Evolutionary conservation across 2,113 vertebrate species (phyloP).

Genomic region (Lanius ludovicianus): DNA sequence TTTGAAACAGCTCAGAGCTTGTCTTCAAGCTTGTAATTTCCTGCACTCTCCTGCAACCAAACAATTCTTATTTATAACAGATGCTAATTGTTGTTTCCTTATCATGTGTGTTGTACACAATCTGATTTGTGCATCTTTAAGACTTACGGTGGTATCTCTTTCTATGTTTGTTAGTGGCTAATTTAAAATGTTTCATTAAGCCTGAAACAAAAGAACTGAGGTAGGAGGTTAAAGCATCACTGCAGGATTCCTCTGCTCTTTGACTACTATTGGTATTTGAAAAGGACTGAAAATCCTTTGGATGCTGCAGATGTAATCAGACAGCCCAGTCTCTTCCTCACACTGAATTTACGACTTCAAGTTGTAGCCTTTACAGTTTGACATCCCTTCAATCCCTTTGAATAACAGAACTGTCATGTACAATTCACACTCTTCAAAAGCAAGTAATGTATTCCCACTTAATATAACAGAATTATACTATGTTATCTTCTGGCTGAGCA

Average conservation of each 20-base stretch:
- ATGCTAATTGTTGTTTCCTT: constrained; percentile 44
- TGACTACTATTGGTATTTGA: background rate
- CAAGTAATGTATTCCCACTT: background rate
- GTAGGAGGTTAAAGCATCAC: constrained; percentile 8
- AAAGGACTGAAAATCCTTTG: background rate
- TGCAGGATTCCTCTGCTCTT: background rate
- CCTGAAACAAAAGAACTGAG: background rate
- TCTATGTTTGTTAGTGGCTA: background rate
- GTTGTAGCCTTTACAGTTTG: background rate
- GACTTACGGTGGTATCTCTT: background rate
- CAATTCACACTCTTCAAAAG: background rate
- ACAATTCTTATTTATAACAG: background rate
- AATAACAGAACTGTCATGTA: background rate
- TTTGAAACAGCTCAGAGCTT: background rate
- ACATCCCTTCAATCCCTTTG: background rate
- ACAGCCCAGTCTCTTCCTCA: background rate
- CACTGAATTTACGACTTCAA: background rate
- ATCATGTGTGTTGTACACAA: background rate
- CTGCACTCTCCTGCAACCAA: background rate
- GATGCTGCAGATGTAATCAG: background rate
- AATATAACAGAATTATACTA: background rate
- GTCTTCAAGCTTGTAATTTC: background rate
- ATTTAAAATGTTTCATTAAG: constrained; percentile 28
- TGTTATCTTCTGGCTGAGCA: background rate
- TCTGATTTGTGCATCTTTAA: background rate